These are phyloP conservation scores for Homarus gammarus DNA, from an alignment of 2,888 invertebrate species.

Conservation along the genomic window DNA sequence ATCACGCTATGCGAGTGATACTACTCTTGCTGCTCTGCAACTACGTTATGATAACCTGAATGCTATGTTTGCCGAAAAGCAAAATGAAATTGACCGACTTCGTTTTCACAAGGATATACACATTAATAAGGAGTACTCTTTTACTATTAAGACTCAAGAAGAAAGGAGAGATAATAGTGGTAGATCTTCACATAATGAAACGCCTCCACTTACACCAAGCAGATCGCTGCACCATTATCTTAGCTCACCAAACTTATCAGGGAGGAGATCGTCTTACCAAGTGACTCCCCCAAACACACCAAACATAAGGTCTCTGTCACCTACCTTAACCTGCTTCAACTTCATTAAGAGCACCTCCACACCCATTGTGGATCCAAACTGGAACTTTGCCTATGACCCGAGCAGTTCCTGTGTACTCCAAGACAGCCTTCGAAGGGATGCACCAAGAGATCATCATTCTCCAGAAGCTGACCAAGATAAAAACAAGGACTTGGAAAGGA, in stretches of 20 bases:
- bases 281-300: conserved; percentile 33
- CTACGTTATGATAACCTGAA: conserved; percentile 49
- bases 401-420: background rate
- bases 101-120: conserved; percentile 39
- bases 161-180: background rate
- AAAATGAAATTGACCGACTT: conserved; percentile 62
- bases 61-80: conserved; percentile 53
- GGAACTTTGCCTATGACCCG: conserved; percentile 10
- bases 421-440: background rate
- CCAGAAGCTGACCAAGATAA: background rate
- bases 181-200: background rate
- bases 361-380: conserved; percentile 27
- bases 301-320: background rate
- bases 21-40: conserved; percentile 51
- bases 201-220: background rate
- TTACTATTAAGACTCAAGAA: conserved; percentile 14
- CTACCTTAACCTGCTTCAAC: background rate
- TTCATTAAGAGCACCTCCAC: conserved; percentile 46
- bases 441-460: background rate
- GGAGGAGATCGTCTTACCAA: background rate
- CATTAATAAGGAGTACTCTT: conserved; percentile 23
- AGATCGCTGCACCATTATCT: background rate
- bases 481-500: background rate
- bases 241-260: background rate
- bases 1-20: conserved; percentile 33